A percentile compares a stretch with the other conserved stretches of the same genome.
phyloP scores from a whole-genome alignment of 2,888 invertebrate species.

The Xestia sexstrigata region DNA sequence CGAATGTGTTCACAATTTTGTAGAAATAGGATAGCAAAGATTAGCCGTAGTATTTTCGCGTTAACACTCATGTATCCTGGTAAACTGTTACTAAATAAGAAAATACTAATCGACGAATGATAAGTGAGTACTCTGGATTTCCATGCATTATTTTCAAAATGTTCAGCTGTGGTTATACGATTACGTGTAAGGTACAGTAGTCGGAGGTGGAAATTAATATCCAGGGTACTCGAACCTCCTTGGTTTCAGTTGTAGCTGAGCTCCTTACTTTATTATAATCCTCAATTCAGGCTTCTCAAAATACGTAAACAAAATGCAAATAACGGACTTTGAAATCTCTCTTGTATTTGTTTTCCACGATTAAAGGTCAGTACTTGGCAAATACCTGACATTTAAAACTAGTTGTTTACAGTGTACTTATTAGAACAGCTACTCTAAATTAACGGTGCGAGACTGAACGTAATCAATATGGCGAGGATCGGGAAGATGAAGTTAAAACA shows the following conservation, averaged over 20 bases:
- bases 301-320: constrained; percentile 4
- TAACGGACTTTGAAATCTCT: constrained; percentile 6
- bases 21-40: not conserved
- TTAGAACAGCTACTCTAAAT: constrained; percentile 52
- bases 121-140: not conserved
- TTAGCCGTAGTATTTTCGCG: not conserved
- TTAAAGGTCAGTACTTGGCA: constrained; percentile 60
- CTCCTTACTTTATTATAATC: not conserved
- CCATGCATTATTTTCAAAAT: not conserved
- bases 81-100: not conserved
- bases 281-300: not conserved
- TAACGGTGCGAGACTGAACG: constrained; percentile 59
- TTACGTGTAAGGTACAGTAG: too few relatives aligned
- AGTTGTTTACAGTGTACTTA: constrained; percentile 42
- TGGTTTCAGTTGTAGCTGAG: not conserved
- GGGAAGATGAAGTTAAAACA: constrained; percentile 87
- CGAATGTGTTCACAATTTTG: not conserved
- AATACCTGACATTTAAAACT: constrained; percentile 61
- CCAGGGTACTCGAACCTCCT: not conserved
- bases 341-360: not conserved
- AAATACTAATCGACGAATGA: not conserved
- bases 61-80: not conserved
- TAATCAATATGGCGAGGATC: constrained; percentile 81
- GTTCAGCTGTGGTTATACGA: not conserved
- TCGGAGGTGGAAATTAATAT: not conserved